Percentiles rank a stretch among this genome's conserved stretches.
Conservation (phyloP, 1,140 invertebrate species). For the Drosophila carrolli region DNA sequence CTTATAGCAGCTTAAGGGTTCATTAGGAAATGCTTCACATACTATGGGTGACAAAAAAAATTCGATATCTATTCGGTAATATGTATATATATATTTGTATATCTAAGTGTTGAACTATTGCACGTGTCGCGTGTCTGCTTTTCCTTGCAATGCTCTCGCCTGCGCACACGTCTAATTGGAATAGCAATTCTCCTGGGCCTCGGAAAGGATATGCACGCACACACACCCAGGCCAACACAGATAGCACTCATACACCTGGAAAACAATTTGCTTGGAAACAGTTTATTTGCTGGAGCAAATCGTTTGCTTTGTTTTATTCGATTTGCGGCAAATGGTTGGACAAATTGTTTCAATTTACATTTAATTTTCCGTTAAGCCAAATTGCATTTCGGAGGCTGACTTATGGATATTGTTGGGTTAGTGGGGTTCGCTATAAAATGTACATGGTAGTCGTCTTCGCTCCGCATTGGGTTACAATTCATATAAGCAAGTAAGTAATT, state of each 20-base stretch:
- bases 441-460: not conserved
- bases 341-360: slow-evolving; percentile 26
- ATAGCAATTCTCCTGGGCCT: slow-evolving; percentile 29
- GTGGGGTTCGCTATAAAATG: slow-evolving; percentile 21
- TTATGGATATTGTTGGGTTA: slow-evolving; percentile 15
- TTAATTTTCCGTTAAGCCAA: slow-evolving; percentile 1
- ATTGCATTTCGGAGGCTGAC: not conserved
- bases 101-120: slow-evolving; percentile 10
- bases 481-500: slow-evolving; percentile 50
- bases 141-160: slow-evolving; percentile 4
- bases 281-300: slow-evolving; percentile 6
- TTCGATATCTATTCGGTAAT: slow-evolving; percentile 10
- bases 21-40: slow-evolving; percentile 6
- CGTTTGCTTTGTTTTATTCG: slow-evolving; percentile 7
- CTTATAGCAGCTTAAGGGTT: slow-evolving; percentile 25
- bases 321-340: slow-evolving; percentile 11
- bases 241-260: slow-evolving; percentile 5
- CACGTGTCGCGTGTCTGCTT: slow-evolving; percentile 11
- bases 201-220: slow-evolving; percentile 4
- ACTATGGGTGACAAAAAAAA: slow-evolving; percentile 36
- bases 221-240: slow-evolving; percentile 3
- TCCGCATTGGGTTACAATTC: slow-evolving; percentile 19
- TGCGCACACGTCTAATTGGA: slow-evolving; percentile 40
- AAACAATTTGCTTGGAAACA: slow-evolving; percentile 13
- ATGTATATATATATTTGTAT: slow-evolving; percentile 9